A percentile compares a stretch with the other conserved stretches of the same genome.
Evolutionary conservation across 2,797 vertebrate species (phyloP).

Genomic region (Myripristis murdjan): DNA sequence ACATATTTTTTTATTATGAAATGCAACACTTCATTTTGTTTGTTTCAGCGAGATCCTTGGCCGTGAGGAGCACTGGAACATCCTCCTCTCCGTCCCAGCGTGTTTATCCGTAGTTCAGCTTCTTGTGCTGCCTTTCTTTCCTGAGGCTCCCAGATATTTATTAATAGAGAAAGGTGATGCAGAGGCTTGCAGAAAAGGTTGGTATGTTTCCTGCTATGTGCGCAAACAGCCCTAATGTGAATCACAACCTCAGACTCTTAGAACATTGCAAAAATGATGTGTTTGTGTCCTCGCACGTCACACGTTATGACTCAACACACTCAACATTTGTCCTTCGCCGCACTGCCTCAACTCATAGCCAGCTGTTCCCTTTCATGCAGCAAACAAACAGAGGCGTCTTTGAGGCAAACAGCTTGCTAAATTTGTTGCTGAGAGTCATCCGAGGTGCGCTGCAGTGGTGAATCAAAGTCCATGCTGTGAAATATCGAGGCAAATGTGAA

Average conservation of each 20-base stretch:
- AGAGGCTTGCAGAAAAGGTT: conserved; percentile 86
- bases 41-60: conserved; percentile 87
- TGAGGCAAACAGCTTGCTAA: no score
- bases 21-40: background rate
- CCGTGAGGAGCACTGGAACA: conserved; percentile 84
- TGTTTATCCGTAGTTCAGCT: conserved; percentile 84
- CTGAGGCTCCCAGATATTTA: conserved; percentile 90
- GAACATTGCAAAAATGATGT: no score
- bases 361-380: no score
- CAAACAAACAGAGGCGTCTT: no score
- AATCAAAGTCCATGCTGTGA: no score
- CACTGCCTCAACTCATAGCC: no score
- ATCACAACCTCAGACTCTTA: background rate
- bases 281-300: no score
- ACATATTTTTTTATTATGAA: background rate
- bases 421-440: no score
- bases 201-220: background rate
- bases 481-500: no score
- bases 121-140: conserved; percentile 85
- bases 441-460: no score
- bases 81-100: conserved; percentile 78
- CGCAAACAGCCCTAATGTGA: background rate
- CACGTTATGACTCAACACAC: no score
- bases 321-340: no score
- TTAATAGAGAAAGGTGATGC: conserved; percentile 88